Evolutionary conservation across 2,888 invertebrate species (phyloP).

Genomic region (Graphium colonna): DNA sequence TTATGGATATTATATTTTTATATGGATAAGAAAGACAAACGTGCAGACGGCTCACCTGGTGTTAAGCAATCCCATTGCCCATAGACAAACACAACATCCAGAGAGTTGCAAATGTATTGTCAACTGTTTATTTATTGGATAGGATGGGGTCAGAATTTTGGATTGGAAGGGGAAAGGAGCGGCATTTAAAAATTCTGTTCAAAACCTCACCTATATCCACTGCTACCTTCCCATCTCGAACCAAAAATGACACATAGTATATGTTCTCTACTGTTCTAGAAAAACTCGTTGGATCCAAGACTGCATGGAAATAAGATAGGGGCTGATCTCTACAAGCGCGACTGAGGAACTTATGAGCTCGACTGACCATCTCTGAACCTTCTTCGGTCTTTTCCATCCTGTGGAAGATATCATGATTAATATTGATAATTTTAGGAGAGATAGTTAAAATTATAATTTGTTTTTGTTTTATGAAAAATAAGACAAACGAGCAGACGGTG

Average conservation of each 20-base stretch:
- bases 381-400: constrained; percentile 76
- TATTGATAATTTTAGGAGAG: too few relatives aligned
- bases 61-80: too few relatives aligned
- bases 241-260: constrained; percentile 82
- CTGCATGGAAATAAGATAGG: constrained; percentile 79
- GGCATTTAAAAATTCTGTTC: neutral
- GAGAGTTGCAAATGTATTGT: too few relatives aligned
- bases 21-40: too few relatives aligned
- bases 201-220: constrained; percentile 63
- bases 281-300: constrained; percentile 81
- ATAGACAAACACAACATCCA: too few relatives aligned
- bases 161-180: too few relatives aligned
- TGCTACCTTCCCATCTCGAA: constrained; percentile 75
- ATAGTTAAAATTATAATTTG: neutral
- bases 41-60: too few relatives aligned
- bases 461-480: too few relatives aligned
- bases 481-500: too few relatives aligned
- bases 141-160: too few relatives aligned
- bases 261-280: constrained; percentile 82
- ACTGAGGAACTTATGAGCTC: constrained; percentile 67
- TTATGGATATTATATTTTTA: too few relatives aligned
- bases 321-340: constrained; percentile 58
- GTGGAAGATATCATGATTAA: neutral
- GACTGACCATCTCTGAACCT: constrained; percentile 76
- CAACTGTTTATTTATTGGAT: too few relatives aligned